A percentile compares a stretch with the other conserved stretches of the same genome.
phyloP scores from a whole-genome alignment of 1,140 invertebrate species.

The Phymastichus coffea region DNA sequence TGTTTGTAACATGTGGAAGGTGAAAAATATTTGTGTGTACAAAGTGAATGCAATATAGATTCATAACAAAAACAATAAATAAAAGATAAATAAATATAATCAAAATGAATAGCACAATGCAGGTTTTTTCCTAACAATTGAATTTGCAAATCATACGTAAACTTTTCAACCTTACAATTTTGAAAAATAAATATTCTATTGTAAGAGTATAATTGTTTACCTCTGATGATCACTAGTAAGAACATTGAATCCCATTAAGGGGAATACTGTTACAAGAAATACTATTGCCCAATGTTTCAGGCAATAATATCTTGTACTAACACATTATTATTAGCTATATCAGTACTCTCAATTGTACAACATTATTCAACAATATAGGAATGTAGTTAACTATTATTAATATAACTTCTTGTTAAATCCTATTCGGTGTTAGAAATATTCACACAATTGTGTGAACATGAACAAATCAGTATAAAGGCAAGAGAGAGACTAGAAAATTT shows the following conservation, averaged over 20 bases:
- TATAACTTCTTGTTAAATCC: neutral
- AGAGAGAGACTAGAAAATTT: constrained; percentile 11
- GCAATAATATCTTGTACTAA: constrained; percentile 8
- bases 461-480: constrained; percentile 20
- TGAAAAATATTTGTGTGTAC: neutral
- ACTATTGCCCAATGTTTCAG: constrained; percentile 19
- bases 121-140: neutral
- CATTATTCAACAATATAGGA: neutral
- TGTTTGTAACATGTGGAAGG: neutral
- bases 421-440: too few relatives aligned
- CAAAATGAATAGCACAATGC: neutral
- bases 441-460: too few relatives aligned
- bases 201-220: constrained; percentile 8
- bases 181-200: neutral
- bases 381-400: constrained; percentile 1
- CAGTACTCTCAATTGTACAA: neutral
- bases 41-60: neutral
- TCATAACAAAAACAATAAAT: neutral
- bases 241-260: constrained; percentile 16
- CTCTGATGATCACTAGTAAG: constrained; percentile 11
- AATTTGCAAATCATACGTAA: neutral
- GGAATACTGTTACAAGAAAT: constrained; percentile 6
- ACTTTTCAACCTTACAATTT: neutral
- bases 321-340: constrained; percentile 1
- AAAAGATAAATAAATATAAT: neutral